Evolutionary conservation across 1,140 invertebrate genomes (phyloP).

Genomic region (Pseudomyrmex flavicornis): DNA sequence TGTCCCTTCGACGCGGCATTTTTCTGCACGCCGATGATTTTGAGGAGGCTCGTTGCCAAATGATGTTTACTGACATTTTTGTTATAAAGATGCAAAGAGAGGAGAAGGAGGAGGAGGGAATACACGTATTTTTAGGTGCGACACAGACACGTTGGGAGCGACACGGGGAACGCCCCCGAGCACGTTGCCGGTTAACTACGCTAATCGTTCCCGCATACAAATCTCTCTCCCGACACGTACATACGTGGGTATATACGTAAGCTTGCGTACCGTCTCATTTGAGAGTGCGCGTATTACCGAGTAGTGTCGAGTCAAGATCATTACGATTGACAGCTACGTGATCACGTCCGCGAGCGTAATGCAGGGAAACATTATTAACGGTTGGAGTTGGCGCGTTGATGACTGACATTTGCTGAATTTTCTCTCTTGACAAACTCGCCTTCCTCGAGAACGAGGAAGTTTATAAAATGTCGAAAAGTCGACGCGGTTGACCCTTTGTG

Average conservation of each 20-base stretch:
- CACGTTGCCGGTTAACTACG: conserved; percentile 14
- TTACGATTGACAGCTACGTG: conserved; percentile 35
- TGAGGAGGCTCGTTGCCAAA: too few species aligned
- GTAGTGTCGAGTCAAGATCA: conserved; percentile 19
- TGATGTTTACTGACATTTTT: too few species aligned
- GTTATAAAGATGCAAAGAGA: too few species aligned
- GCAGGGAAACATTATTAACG: conserved; percentile 31
- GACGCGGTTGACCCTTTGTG: not conserved
- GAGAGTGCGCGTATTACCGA: conserved; percentile 5
- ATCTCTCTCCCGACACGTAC: not conserved
- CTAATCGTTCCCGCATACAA: conserved; percentile 40
- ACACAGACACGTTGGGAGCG: not conserved
- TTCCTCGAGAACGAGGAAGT: not conserved
- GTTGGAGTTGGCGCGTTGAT: not conserved
- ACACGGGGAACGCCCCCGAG: not conserved
- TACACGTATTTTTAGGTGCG: not conserved
- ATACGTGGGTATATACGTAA: not conserved
- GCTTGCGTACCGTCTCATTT: conserved; percentile 3
- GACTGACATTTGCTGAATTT: conserved; percentile 22
- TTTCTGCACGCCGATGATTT: too few species aligned
- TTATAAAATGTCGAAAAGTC: conserved; percentile 14
- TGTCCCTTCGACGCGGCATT: too few species aligned
- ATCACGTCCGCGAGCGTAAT: conserved; percentile 17
- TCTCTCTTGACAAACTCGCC: not conserved
- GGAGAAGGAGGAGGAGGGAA: too few species aligned